Evolutionary conservation across 2,888 invertebrate genomes (phyloP), one percentile per base, ranked within the genome.

Genomic region (Aporophyla lueneburgensis): DNA sequence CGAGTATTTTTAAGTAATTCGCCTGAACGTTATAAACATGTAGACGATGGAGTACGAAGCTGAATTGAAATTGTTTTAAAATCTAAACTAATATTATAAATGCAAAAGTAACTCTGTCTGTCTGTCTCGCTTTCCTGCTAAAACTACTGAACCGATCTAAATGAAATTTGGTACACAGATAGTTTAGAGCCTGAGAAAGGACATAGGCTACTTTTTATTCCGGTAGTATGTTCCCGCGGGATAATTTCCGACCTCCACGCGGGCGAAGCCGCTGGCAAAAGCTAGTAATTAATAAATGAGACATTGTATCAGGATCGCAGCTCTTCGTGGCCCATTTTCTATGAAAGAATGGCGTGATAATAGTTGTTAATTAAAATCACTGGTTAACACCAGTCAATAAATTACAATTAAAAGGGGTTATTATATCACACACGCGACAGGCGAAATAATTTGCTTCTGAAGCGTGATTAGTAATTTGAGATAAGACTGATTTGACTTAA

Each of bases 341-440:
- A 46, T 21, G 3, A 71, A 79, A 46, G 4, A 59, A 53, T 59
- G 2, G 5, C 16, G 24, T 46, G 51, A 61, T 54, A 16, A 24
- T 59, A 16, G 46, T 2, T 24, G 6, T 46, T 46, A 33, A 79
- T 71, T 61, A 79, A 59, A 33, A 78, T 24, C 16, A 19, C n/a
- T 46, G 61, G 46, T 21, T 14, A 33, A 46, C 49, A 21, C 16
- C 24, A 53, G 9, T n/a, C 19, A 61, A 53, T 61, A 76, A 61
- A 80, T 71, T n/a, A 71, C 19, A 6, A 24, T 46, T 76, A 43
- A 76, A 59, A n/a, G 33, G 10, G 43, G 79, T 70, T 43, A 46
- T 53, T 43, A 53, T 21, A 43, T 51, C 43, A 76, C 65, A 77
- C 12, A 40, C 21, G n/a, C 16, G 79, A 46, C 71, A 33, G n/a